Conservation (phyloP, 2,888 invertebrate genomes). For the Heteropelma amictum region DNA sequence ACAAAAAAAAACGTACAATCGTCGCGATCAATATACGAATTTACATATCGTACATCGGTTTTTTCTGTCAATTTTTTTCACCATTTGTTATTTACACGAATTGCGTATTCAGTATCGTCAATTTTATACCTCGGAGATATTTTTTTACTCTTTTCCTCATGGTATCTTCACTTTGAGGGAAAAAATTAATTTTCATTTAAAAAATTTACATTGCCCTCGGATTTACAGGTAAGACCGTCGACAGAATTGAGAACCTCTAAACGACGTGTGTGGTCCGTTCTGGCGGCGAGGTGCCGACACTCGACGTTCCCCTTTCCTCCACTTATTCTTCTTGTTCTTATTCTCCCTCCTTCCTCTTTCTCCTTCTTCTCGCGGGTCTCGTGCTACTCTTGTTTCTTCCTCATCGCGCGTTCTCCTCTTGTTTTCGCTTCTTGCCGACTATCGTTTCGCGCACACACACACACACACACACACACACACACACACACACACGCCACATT, state of each 20-base stretch:
- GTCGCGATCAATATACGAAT: too few relatives aligned
- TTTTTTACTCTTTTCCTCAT: too few relatives aligned
- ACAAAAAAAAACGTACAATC: too few relatives aligned
- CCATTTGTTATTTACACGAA: too few relatives aligned
- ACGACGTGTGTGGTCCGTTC: slow-evolving; percentile 77
- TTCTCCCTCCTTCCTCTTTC: slow-evolving; percentile 56
- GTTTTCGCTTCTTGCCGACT: slow-evolving; percentile 60
- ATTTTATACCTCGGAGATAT: background rate
- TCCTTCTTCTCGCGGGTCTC: slow-evolving; percentile 57
- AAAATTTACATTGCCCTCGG: background rate
- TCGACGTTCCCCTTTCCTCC: slow-evolving; percentile 69
- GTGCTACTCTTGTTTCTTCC: slow-evolving; percentile 65
- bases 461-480: slow-evolving; percentile 14
- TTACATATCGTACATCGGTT: too few relatives aligned
- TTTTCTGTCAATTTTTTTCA: too few relatives aligned
- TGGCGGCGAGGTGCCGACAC: slow-evolving; percentile 78
- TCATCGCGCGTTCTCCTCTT: slow-evolving; percentile 64
- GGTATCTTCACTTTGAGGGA: too few relatives aligned
- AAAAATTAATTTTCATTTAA: background rate
- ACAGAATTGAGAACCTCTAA: slow-evolving; percentile 73
- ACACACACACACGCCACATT: slow-evolving; percentile 40
- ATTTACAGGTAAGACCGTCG: slow-evolving; percentile 46
- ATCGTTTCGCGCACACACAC: slow-evolving; percentile 32
- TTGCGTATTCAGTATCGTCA: background rate
- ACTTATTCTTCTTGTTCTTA: slow-evolving; percentile 62